Conservation (phyloP, 2,888 invertebrate species). For the Griposia aprilina region DNA sequence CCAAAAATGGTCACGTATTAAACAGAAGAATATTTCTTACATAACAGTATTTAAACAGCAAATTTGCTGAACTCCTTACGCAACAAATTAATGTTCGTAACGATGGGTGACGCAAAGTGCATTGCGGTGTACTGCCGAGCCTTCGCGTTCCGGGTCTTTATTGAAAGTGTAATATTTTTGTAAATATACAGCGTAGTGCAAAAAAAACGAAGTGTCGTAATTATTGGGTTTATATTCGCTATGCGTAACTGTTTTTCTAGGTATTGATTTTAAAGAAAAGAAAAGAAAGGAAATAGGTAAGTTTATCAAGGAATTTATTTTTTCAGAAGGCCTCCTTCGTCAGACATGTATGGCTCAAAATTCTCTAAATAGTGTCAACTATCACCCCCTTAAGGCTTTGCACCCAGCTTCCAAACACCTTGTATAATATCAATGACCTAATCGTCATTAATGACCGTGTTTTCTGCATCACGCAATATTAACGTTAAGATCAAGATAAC, state of each 20-base stretch:
- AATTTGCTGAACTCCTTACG: conserved; percentile 50
- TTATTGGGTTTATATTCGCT: conserved; percentile 16
- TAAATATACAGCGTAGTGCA: conserved; percentile 18
- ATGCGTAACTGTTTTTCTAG: background rate
- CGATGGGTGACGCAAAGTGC: conserved; percentile 57
- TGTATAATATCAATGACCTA: background rate
- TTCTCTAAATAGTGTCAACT: too few species aligned
- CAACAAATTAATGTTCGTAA: conserved; percentile 57
- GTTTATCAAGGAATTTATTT: background rate
- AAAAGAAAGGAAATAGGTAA: too few species aligned
- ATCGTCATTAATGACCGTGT: background rate
- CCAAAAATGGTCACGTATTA: conserved; percentile 28
- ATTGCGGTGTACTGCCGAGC: conserved; percentile 44
- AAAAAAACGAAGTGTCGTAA: conserved; percentile 6
- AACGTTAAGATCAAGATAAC: conserved; percentile 17
- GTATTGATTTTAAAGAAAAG: too few species aligned
- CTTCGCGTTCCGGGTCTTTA: conserved; percentile 36
- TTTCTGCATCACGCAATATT: conserved; percentile 1
- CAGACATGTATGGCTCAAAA: too few species aligned
- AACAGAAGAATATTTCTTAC: conserved; percentile 29
- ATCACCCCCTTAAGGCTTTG: too few species aligned
- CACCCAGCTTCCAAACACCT: too few species aligned
- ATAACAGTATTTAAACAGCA: conserved; percentile 40
- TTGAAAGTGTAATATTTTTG: conserved; percentile 25
- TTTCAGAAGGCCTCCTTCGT: too few species aligned